Percentiles rank a stretch among this genome's conserved stretches.
Conservation (phyloP, 2,113 vertebrate species). For the Hyperoodon ampullatus region DNA sequence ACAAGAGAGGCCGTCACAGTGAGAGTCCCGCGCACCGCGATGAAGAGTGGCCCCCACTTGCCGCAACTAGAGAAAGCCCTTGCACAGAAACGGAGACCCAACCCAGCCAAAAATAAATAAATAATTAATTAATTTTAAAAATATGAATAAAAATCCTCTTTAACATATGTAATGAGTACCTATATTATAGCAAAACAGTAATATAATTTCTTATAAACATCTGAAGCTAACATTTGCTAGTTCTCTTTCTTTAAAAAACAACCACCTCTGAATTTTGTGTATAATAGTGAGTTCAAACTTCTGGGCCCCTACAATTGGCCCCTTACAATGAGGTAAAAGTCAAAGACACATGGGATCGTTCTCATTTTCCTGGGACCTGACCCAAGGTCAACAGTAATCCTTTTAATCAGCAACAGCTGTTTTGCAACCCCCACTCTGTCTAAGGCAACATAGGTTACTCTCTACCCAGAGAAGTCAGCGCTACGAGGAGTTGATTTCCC, state of each 20-base stretch:
- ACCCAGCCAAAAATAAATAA: too few relatives aligned
- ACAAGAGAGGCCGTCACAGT: too few relatives aligned
- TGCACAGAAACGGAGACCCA: too few relatives aligned
- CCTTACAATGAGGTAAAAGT: not conserved
- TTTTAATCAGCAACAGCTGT: not conserved
- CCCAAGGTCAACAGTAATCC: not conserved
- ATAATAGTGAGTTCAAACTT: not conserved
- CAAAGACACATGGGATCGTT: not conserved
- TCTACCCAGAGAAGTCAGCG: not conserved
- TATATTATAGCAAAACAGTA: not conserved
- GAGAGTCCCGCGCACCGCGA: too few relatives aligned
- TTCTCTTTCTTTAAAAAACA: not conserved
- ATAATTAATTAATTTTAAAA: not conserved
- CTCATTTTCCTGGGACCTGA: not conserved
- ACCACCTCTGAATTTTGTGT: not conserved
- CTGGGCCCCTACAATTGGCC: not conserved
- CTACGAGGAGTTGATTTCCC: not conserved
- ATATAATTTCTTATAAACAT: not conserved
- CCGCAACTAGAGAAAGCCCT: too few relatives aligned
- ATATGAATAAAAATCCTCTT: not conserved
- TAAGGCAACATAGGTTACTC: not conserved
- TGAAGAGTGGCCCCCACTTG: too few relatives aligned
- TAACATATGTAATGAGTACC: not conserved
- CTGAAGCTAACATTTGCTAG: not conserved
- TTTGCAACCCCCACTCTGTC: not conserved